These are phyloP conservation scores for Empidonax traillii DNA, from an alignment of 2,113 vertebrate genomes.

Conservation along the genomic window DNA sequence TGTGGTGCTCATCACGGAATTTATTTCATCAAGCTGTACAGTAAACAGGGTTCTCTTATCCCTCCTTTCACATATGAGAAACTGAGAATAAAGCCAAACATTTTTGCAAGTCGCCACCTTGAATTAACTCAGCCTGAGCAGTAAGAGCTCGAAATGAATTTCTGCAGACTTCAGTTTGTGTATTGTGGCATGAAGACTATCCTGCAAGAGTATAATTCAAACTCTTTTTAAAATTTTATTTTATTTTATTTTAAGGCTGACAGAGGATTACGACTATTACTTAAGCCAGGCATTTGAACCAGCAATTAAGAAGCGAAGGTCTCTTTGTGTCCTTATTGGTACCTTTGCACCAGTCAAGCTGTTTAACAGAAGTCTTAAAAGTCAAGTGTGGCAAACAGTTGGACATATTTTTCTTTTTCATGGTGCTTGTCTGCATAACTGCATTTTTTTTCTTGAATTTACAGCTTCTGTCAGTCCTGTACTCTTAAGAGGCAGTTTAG, in stretches of 20 bases:
- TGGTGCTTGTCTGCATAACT: background rate
- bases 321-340: background rate
- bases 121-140: background rate
- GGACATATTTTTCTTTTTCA: background rate
- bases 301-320: background rate
- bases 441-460: constrained; percentile 11
- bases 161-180: background rate
- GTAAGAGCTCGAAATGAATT: background rate
- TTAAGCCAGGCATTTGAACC: background rate
- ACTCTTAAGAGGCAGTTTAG: constrained; percentile 46
- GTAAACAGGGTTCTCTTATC: constrained; percentile 2
- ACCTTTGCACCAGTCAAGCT: background rate
- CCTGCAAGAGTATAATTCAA: background rate
- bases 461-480: constrained; percentile 28
- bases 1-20: background rate
- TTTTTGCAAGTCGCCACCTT: background rate
- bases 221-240: background rate
- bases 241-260: background rate
- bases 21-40: background rate
- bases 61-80: background rate
- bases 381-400: background rate
- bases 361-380: background rate
- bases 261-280: background rate
- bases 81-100: background rate
- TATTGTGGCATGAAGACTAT: background rate